Evolutionary conservation across 2,888 invertebrate species (phyloP), one percentile per base, ranked within the genome.

Genomic region (Ethmia dodecea): DNA sequence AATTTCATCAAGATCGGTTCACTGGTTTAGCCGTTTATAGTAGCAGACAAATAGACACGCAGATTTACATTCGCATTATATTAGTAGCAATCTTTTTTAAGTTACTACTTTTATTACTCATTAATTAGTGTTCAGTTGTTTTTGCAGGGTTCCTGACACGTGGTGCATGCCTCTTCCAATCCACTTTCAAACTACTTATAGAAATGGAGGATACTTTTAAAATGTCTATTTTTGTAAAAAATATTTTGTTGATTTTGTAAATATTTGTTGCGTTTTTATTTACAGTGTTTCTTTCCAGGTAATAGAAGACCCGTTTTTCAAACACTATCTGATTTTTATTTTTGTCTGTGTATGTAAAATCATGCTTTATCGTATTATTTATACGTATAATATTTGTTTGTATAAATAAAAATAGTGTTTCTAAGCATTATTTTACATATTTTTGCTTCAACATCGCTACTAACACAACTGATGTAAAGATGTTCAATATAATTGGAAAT

Each of bases 161-260:
- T 28, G 56, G 36, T 61, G 71, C 68, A 72, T 70, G 68, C 41
- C 37, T 34, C 31, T 37, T 28, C 35, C 13, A 12, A 37, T 31
- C 31, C 25, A 29, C 6, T 35, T 32, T 35, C 3, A 34, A 40
- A 42, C 29, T 44, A 40, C 47, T 79, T 77, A 79, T 74, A 43
- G 83, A 84, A 86, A 83, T 84, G 84, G 84, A 84, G 84, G 81
- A 53, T 49, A 41, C 25, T 43, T 66, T 71, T 75, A 72, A 79
- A 81, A 84, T 83, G 84, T 83, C 84, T 74, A 42, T 66, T 71
- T 61, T 65, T 63, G 51, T 42, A 38, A 36, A 35, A 36, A 28
- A 31, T 33, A 28, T 34, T 29, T 22, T 16, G 31, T 38, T 32
- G 26, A 11, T 28, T 38, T 35, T 28, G 33, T 39, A 37, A 24